Evolutionary conservation across 2,113 vertebrate species (phyloP).

Genomic region (Desmodus rotundus): DNA sequence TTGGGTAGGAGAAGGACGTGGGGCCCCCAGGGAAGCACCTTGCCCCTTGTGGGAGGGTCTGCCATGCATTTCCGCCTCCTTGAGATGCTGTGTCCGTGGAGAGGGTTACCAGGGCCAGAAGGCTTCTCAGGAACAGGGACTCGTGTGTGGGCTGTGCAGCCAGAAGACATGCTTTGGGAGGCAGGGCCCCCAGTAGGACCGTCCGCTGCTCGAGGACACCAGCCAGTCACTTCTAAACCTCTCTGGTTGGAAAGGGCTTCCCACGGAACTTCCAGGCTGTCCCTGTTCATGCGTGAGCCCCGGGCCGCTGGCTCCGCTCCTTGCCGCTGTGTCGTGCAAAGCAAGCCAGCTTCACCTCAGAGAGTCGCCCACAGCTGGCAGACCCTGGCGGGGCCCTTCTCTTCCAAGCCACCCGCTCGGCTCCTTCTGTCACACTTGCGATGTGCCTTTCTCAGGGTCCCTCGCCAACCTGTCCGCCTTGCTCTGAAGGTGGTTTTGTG

Average conservation of each 20-base stretch:
- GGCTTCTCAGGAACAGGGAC: not conserved
- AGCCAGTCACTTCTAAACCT: not conserved
- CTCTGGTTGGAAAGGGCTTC: not conserved
- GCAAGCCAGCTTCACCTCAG: not conserved
- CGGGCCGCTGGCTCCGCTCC: not conserved
- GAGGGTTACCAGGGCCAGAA: not conserved
- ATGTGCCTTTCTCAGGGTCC: not conserved
- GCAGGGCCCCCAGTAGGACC: not conserved
- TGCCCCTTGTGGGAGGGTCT: not conserved
- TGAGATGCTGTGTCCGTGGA: not conserved
- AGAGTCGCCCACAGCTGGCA: not conserved
- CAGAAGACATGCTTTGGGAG: too few relatives aligned
- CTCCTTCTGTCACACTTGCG: not conserved
- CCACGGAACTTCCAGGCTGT: not conserved
- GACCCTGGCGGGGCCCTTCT: not conserved
- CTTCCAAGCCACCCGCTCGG: not conserved
- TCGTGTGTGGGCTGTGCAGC: accelerated
- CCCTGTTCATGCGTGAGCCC: not conserved
- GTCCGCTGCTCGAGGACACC: not conserved
- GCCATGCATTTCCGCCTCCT: not conserved
- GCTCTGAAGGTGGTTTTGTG: not conserved
- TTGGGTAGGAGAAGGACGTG: not conserved
- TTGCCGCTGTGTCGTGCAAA: not conserved
- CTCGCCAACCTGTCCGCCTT: not conserved
- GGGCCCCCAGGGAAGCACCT: not conserved